Evolutionary conservation across 2,113 vertebrate species (phyloP).

Genomic region (Anoura caudifer): DNA sequence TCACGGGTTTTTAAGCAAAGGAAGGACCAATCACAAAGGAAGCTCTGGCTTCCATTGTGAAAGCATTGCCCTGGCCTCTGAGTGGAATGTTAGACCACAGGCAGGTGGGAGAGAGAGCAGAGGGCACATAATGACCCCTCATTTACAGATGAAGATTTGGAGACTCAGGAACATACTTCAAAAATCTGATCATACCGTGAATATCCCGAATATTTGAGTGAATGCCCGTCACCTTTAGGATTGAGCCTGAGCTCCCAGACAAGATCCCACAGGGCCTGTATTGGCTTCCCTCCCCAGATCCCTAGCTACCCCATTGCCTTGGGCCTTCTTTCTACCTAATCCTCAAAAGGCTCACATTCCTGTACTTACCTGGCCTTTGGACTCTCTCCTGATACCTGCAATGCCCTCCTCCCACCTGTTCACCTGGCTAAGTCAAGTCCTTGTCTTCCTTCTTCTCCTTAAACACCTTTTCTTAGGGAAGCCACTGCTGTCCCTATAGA

Average conservation of each 20-base stretch:
- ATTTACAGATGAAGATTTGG: neutral
- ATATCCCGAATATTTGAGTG: accelerated
- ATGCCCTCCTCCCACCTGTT: accelerated
- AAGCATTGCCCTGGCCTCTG: neutral
- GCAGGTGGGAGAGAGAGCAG: neutral
- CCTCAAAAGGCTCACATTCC: neutral
- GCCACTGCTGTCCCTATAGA: neutral
- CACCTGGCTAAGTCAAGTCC: neutral
- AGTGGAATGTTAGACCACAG: neutral
- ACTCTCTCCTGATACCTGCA: neutral
- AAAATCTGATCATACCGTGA: neutral
- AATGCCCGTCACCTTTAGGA: no score
- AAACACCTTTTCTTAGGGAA: neutral
- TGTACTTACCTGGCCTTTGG: neutral
- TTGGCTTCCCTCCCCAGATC: accelerated
- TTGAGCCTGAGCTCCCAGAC: accelerated
- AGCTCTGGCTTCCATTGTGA: neutral
- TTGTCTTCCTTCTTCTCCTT: neutral
- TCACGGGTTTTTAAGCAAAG: neutral
- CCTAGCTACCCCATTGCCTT: accelerated
- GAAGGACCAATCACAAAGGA: no score
- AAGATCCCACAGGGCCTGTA: accelerated
- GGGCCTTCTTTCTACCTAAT: neutral
- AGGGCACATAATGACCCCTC: accelerated
- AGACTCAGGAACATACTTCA: neutral